phyloP scores from a whole-genome alignment of 2,113 vertebrate species.

The Progne subis region DNA sequence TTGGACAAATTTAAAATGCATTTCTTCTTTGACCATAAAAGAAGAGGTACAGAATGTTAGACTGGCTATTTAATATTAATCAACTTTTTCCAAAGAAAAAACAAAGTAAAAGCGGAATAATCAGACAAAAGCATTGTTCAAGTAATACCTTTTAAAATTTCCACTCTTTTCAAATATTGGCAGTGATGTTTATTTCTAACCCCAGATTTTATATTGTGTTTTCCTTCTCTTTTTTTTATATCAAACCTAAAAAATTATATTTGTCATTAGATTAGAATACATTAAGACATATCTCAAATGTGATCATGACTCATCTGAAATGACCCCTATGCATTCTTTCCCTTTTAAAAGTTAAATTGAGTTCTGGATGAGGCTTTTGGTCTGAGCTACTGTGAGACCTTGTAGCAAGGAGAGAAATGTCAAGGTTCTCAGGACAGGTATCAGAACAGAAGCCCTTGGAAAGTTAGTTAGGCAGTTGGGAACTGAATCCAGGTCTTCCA shows the following conservation, averaged over 20 bases:
- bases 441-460: not conserved
- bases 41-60: not conserved
- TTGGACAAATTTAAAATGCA: not conserved
- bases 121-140: not conserved
- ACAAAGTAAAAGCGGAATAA: not conserved
- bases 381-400: not conserved
- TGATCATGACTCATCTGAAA: not conserved
- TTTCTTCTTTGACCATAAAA: not conserved
- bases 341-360: not conserved
- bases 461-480: not conserved
- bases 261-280: not conserved
- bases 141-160: not conserved
- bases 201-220: not conserved
- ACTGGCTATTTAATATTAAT: not conserved
- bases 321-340: not conserved
- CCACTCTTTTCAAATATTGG: not conserved
- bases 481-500: not conserved
- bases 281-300: not conserved
- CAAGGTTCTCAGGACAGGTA: not conserved
- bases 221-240: not conserved
- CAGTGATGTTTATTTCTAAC: not conserved
- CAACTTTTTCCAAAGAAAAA: not conserved
- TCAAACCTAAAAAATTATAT: not conserved
- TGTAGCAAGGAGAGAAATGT: not conserved
- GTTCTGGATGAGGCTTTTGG: not conserved